Base-by-base conservation (phyloP, 2,888 invertebrate species). In the Chrysolina haemoptera region DNA sequence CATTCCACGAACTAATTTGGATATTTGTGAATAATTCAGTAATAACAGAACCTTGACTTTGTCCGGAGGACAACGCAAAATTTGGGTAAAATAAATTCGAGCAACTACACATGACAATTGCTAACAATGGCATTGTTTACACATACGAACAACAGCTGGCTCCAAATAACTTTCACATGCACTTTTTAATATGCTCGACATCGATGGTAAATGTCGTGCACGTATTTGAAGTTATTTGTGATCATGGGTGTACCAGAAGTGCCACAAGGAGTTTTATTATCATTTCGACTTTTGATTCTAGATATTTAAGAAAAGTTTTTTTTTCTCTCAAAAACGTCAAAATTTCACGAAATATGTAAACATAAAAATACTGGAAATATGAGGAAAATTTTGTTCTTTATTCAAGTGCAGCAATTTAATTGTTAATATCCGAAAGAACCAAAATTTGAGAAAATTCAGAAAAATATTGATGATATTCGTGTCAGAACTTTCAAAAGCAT, bases 41-140 rank as follows among this genome's bases (percentile, higher is more conserved):
- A 55, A 67, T 53, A 41, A 67, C 55, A 41, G 27, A 67, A 67
- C 40, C 41, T 53, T 50, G 53, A 55, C 27, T 50, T 43, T 50
- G 40, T 41, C 67, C 53, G 12, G 53, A 67, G 67, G 53, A 53
- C 41, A 53, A 8, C 3, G 22, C 22, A 65, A 20, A 40, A 67
- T 40, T 53, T 67, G 14, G 53, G 41, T 41, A 53, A 40, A 50
- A 46, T 48, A 43, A 65, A 65, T 43, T 65, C 48, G 46, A 16
- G 18, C 40, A n/a, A 67, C 53, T 67, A 67, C 55, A 67, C 67
- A 67, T 67, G 40, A 67, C 67, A 67, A 67, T n/a, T 67, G 14
- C 40, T 20, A 55, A 67, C 67, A 67, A 67, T 35, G 35, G 53
- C 18, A 35, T 66, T 65, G 50, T 43, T 35, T 67, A 16, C 53